Conservation (phyloP, 1,140 invertebrate genomes). For the Cecropterus lyciades region DNA sequence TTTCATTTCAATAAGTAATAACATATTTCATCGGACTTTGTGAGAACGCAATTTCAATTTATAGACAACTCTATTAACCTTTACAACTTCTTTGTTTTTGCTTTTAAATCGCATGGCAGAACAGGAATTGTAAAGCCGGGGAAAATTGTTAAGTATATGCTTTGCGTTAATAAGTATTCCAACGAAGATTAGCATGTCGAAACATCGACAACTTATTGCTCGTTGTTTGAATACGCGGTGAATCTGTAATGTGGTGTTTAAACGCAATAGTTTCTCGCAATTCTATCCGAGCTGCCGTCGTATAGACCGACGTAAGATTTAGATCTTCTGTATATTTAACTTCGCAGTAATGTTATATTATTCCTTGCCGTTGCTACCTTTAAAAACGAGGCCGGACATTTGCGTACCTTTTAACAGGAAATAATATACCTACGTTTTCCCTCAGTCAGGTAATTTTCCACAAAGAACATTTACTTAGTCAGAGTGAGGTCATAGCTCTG, state of each 20-base stretch:
- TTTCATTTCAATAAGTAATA: too few relatives aligned
- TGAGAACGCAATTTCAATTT: too few relatives aligned
- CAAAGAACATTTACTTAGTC: constrained; percentile 43
- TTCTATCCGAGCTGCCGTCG: constrained; percentile 31
- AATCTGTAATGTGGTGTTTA: constrained; percentile 40
- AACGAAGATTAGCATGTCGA: constrained; percentile 38
- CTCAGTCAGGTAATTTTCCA: constrained; percentile 35
- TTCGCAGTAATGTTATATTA: constrained; percentile 5
- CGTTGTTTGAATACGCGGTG: constrained; percentile 40
- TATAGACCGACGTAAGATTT: background rate
- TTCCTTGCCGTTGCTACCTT: constrained; percentile 2
- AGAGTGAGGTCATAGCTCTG: constrained; percentile 7
- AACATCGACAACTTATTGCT: constrained; percentile 38
- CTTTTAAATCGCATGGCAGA: constrained; percentile 1
- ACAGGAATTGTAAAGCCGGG: constrained; percentile 1
- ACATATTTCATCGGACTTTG: background rate
- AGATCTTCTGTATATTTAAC: constrained; percentile 15
- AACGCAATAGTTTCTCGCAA: constrained; percentile 41
- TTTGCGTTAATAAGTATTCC: constrained; percentile 10
- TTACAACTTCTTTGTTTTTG: background rate
- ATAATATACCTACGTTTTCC: constrained; percentile 24
- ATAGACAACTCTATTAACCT: background rate
- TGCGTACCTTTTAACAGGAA: constrained; percentile 29
- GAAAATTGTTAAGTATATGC: constrained; percentile 10
- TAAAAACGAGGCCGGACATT: constrained; percentile 35